Evolutionary conservation across 2,888 invertebrate genomes (phyloP).

Genomic region (Dendrolimus pini): DNA sequence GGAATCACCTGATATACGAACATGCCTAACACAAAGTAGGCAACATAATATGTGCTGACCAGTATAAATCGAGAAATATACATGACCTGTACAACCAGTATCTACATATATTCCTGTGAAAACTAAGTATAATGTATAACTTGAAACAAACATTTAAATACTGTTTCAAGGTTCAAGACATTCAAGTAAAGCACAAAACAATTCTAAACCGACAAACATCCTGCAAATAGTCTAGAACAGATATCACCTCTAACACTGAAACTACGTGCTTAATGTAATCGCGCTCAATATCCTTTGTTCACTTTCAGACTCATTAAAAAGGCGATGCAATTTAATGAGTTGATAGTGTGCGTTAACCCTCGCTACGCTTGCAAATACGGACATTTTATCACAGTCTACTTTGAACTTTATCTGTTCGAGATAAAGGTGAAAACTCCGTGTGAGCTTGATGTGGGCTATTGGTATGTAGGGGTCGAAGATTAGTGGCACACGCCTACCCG

Average conservation of each 20-base stretch:
- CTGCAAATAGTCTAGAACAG: constrained; percentile 45
- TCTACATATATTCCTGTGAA: too few relatives aligned
- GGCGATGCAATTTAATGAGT: constrained; percentile 77
- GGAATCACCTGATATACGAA: too few relatives aligned
- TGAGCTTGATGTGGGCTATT: constrained; percentile 33
- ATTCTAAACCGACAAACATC: constrained; percentile 28
- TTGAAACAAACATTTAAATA: too few relatives aligned
- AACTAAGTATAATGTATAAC: too few relatives aligned
- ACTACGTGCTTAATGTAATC: constrained; percentile 74
- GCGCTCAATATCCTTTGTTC: constrained; percentile 75
- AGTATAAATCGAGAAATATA: too few relatives aligned
- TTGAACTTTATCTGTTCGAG: constrained; percentile 26
- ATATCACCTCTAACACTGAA: constrained; percentile 54
- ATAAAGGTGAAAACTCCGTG: constrained; percentile 34
- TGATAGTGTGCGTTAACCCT: constrained; percentile 76
- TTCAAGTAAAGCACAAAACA: not conserved
- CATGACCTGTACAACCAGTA: too few relatives aligned
- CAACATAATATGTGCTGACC: too few relatives aligned
- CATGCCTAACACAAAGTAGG: too few relatives aligned
- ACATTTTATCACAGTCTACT: constrained; percentile 17
- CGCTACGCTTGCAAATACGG: constrained; percentile 70
- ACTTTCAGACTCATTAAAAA: constrained; percentile 78
- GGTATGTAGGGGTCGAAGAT: constrained; percentile 76
- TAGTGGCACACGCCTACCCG: constrained; percentile 75
- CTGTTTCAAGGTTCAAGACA: too few relatives aligned